Base-by-base conservation (phyloP, 2,797 vertebrate genomes). In the Podarcis lilfordi region DNA sequence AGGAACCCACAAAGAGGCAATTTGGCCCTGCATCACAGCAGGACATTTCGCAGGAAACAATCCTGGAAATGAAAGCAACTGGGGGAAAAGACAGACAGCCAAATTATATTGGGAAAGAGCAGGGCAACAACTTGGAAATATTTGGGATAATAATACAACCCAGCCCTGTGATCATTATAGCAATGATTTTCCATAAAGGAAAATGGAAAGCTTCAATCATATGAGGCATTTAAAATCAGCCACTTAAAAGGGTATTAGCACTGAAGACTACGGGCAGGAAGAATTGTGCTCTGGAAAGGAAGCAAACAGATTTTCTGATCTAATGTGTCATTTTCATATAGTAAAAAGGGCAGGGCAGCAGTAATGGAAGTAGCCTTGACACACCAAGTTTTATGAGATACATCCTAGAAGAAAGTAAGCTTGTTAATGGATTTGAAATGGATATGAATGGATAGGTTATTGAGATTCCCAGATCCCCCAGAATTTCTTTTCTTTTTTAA, bases 201-300 rank as follows among this genome's bases (percentile, higher is more conserved):
- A 86, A 87, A 29, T n/a, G 2, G 86, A 74, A 90, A 83, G 1
- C 1, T 29, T 82, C 0, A 61, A 55, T 79, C 10, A 8, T 29
- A 68, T 85, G 27, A 86, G 0, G 11, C 78, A 13, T 59, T 86
- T 69, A 43, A 23, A 89, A 68, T 1, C 59, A 84, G 2, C 32
- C 21, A 68, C 1, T 64, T 80, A 64, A 89, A 88, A 23, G 64
- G 80, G 86, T 86, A 69, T 82, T 91, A 23, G 11, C 75, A 89
- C 40, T 88, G 78, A 88, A 82, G 29, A 8, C 50, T 40, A 89
- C 21, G 89, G 89, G 29, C 29, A 45, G 4, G 45, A 90, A 50
- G 79, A 89, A 50, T 82, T 21, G 84, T 87, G 66, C 9, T 32
- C 4, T 91, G 86, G 35, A 43, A 92, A 32, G 61, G 15, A 82